Evolutionary conservation across 2,113 vertebrate species (phyloP).

Genomic region (Pteronura brasiliensis): DNA sequence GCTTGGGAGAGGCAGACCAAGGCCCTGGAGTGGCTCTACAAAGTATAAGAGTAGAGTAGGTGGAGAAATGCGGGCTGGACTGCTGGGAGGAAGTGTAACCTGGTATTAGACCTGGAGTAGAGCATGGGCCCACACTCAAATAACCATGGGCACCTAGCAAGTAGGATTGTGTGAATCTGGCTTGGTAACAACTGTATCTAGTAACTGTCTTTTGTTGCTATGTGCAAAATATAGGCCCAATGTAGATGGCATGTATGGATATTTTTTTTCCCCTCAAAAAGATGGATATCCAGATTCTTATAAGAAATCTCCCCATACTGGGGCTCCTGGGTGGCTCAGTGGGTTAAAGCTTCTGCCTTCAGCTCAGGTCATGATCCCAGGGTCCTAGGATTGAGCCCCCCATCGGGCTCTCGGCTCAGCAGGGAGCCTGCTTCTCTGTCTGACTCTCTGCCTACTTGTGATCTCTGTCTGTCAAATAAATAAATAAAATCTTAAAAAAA

Average conservation of each 20-base stretch:
- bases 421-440: too few relatives aligned
- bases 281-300: background rate
- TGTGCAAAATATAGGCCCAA: background rate
- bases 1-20: background rate
- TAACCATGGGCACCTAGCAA: background rate
- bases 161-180: background rate
- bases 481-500: too few relatives aligned
- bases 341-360: too few relatives aligned
- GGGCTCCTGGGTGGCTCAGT: too few relatives aligned
- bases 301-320: background rate
- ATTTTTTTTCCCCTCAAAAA: rapidly evolving
- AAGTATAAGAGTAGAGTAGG: background rate
- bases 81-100: background rate
- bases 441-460: too few relatives aligned
- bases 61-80: background rate
- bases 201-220: background rate
- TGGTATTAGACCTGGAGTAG: background rate
- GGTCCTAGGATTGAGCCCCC: too few relatives aligned
- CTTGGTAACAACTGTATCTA: background rate
- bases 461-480: too few relatives aligned
- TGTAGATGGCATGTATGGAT: background rate
- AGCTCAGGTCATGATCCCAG: too few relatives aligned
- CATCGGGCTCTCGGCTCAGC: too few relatives aligned
- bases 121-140: background rate
- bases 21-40: background rate